Evolutionary conservation across 2,113 vertebrate species (phyloP).

Genomic region (Brachyistius frenatus): DNA sequence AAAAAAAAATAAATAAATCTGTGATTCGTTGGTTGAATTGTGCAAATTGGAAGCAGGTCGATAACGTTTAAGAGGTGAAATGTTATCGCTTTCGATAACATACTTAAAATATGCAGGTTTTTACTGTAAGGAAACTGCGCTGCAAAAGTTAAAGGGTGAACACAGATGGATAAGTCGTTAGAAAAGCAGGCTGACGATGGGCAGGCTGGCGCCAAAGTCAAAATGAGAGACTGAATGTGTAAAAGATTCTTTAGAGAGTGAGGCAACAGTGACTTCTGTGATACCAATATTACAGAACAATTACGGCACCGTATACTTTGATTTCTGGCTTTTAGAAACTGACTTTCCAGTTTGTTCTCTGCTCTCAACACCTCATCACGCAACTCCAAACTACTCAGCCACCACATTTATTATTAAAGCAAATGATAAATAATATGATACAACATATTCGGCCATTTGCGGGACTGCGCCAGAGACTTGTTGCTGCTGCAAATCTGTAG

Average conservation of each 20-base stretch:
- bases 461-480: neutral
- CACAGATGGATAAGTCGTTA: neutral
- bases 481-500: neutral
- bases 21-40: neutral
- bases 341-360: too few relatives aligned
- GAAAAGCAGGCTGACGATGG: neutral
- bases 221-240: neutral
- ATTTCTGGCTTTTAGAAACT: too few relatives aligned
- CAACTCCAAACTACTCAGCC: neutral
- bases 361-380: neutral
- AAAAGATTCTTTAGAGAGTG: neutral
- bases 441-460: neutral
- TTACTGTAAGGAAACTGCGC: neutral
- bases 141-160: neutral
- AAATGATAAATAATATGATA: slow-evolving; percentile 26
- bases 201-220: neutral
- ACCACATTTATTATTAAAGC: slow-evolving; percentile 17
- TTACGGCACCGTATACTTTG: neutral
- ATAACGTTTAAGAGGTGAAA: neutral
- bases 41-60: slow-evolving; percentile 20
- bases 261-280: neutral
- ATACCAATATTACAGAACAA: too few relatives aligned
- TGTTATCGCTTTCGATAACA: neutral
- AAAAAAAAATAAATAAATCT: neutral
- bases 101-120: neutral